phyloP scores from a whole-genome alignment of 2,888 invertebrate species.

The Drosophila phalerata region DNA sequence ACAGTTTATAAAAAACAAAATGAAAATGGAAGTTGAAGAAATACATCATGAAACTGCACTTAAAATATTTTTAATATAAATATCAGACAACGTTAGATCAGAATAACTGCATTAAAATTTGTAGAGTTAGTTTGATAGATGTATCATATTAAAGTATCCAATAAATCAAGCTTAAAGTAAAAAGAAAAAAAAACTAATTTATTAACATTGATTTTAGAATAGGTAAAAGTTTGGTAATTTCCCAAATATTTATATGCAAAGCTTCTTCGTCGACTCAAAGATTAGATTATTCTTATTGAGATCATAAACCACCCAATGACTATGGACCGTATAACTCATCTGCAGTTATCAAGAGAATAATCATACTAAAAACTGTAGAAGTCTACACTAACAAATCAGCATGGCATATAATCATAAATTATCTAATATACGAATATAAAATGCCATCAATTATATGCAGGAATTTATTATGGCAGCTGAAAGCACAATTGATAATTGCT shows the following conservation, averaged over 20 bases:
- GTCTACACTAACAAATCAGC: slow-evolving; percentile 57
- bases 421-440: slow-evolving; percentile 56
- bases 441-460: slow-evolving; percentile 62
- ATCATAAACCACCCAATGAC: slow-evolving; percentile 54
- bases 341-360: slow-evolving; percentile 43
- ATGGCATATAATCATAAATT: slow-evolving; percentile 71
- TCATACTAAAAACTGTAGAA: slow-evolving; percentile 50
- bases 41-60: no score
- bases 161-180: not conserved
- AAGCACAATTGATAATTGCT: slow-evolving; percentile 76
- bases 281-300: slow-evolving; percentile 11
- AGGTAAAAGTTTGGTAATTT: not conserved
- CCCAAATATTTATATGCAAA: slow-evolving; percentile 23
- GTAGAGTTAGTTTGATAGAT: not conserved
- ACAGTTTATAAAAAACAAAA: not conserved
- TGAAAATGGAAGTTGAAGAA: not conserved
- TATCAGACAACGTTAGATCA: no score
- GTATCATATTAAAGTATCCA: not conserved
- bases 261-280: slow-evolving; percentile 8
- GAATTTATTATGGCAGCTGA: slow-evolving; percentile 74
- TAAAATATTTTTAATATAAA: no score
- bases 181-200: not conserved
- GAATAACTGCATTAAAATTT: not conserved
- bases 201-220: not conserved
- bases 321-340: slow-evolving; percentile 34